Evolutionary conservation across 30 jellyfish, hydroid and myxozoan genomes (phyloP), one percentile per base, ranked within the genome.

Genomic region (Cassiopea andromeda): DNA sequence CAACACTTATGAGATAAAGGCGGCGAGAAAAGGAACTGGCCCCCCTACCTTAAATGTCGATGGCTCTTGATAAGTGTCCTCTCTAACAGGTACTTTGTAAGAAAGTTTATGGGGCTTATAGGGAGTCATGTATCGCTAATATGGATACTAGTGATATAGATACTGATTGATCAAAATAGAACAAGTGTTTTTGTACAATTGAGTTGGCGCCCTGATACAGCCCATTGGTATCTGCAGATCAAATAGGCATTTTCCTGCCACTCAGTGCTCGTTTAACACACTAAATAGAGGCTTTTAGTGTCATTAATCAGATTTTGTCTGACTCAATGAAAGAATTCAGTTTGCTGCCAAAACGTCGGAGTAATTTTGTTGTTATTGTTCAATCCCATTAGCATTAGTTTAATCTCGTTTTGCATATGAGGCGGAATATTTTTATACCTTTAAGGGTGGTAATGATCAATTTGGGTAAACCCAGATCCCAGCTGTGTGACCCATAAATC

Each of bases 401-500:
- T 75, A 75, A 75, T 75, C 84, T 45, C 68, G 46, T 75, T 75
- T 75, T 7, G 4, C 70, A 15, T 13, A 75, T 5, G 69, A 46
- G 84, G 84, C 84, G 84, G 84, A 75, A 75, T 75, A 75, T 47
- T 75, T 75, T 75, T 49, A 27, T 46, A n/a, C 44, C 44, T 50
- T 75, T 75, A 75, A 4, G 12, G 46, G 44, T 46, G 84, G 46
- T 75, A 75, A 75, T 75, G 50, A 47, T 10, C 48, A 45, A 19
- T 75, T 75, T 75, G 69, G 70, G 15, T 75, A 75, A 75, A 27
- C 45, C 78, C 44, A 45, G 46, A 18, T 80, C 89, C 89, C 89
- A 47, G 68, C 79, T 80, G 89, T 60, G 89, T 80, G 89, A 80
- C 80, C 89, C 79, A 68, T 80, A 80, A 80, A 68, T 45, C 60